phyloP scores from a whole-genome alignment of 1,140 invertebrate genomes.

The Drosophila mayri region DNA sequence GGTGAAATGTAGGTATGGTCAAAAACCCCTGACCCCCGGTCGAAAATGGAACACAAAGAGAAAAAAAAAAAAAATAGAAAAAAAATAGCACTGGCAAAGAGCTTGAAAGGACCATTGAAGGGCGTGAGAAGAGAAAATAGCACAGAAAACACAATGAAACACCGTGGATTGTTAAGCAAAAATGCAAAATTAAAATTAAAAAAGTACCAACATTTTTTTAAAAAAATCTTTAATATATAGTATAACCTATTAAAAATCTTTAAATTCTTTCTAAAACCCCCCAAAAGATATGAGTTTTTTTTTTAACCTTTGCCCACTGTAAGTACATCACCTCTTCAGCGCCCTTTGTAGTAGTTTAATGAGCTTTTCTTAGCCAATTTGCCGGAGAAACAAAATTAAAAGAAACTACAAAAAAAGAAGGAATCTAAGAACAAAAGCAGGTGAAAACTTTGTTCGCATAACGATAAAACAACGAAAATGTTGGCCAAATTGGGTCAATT shows the following conservation, averaged over 20 bases:
- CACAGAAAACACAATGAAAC: conserved; percentile 6
- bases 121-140: conserved; percentile 11
- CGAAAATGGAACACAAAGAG: conserved; percentile 1
- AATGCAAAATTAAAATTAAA: not conserved
- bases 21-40: conserved; percentile 6
- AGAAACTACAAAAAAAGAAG: not conserved
- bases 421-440: conserved; percentile 14
- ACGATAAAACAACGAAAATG: conserved; percentile 23
- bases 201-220: not conserved
- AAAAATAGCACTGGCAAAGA: not conserved
- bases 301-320: not conserved
- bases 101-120: conserved; percentile 18
- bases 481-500: conserved; percentile 17
- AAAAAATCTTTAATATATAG: not conserved
- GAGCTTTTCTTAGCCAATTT: conserved; percentile 21
- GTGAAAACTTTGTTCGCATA: conserved; percentile 24
- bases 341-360: conserved; percentile 14
- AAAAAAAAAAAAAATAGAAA: too few species aligned
- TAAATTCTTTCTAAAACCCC: not conserved
- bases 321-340: not conserved
- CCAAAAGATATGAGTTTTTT: not conserved
- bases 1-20: conserved; percentile 14
- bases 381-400: conserved; percentile 17
- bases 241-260: not conserved
- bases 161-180: not conserved